These are phyloP conservation scores for Paradoxurus hermaphroditus DNA, from an alignment of 2,113 vertebrate genomes.

Conservation along the genomic window DNA sequence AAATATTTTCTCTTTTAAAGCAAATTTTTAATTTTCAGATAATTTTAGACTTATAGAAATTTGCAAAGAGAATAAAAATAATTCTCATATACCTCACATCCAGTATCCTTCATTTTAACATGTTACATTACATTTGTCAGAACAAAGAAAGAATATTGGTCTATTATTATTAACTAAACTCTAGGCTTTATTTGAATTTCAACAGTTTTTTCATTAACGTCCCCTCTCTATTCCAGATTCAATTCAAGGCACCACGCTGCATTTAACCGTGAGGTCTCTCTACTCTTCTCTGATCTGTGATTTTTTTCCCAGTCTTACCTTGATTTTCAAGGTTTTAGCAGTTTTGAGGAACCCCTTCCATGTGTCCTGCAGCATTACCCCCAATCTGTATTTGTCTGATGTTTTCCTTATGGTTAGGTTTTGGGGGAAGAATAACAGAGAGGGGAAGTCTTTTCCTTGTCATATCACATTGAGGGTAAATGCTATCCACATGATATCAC, in stretches of 20 bases:
- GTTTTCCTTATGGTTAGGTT: background rate
- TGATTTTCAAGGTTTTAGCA: background rate
- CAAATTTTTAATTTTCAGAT: background rate
- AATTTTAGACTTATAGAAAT: background rate
- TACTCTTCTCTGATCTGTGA: background rate
- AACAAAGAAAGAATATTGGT: background rate
- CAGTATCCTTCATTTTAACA: background rate
- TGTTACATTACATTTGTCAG: background rate
- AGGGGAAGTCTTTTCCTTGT: background rate
- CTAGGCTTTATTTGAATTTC: background rate
- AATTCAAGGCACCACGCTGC: background rate
- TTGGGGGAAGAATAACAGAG: background rate
- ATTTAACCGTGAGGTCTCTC: background rate
- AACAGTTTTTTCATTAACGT: background rate
- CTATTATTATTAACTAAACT: background rate
- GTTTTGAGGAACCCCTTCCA: background rate
- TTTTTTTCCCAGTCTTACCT: background rate
- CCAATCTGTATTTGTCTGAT: background rate
- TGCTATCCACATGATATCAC: background rate
- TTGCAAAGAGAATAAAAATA: background rate
- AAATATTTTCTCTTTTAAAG: background rate
- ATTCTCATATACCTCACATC: background rate
- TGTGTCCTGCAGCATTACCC: background rate
- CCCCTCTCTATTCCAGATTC: background rate
- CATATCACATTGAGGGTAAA: rapidly evolving